These are phyloP conservation scores for Myotis findleyi DNA, from an alignment of 2,797 vertebrate species.

Conservation along the genomic window DNA sequence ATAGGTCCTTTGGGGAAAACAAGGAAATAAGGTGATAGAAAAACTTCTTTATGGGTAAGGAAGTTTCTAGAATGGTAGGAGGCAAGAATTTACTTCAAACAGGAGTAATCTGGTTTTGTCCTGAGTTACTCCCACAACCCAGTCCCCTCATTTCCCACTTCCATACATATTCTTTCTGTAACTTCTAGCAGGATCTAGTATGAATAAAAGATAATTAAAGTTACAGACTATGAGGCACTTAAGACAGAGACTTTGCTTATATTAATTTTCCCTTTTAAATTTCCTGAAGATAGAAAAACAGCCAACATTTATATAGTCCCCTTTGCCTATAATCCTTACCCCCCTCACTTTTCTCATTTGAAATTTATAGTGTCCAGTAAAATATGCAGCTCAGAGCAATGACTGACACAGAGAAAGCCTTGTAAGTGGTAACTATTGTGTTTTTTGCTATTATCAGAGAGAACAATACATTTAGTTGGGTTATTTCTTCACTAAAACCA, in stretches of 20 bases:
- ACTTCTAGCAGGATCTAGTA: not conserved
- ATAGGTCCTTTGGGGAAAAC: not conserved
- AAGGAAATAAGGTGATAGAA: not conserved
- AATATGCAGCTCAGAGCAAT: conserved; percentile 13
- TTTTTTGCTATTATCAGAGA: not conserved
- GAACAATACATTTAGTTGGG: not conserved
- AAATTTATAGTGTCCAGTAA: not conserved
- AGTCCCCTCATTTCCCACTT: not conserved
- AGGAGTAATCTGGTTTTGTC: not conserved
- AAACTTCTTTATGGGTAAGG: not conserved
- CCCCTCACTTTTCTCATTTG: not conserved
- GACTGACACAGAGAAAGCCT: not conserved
- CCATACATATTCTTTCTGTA: not conserved
- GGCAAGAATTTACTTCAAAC: not conserved
- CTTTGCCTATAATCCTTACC: not conserved
- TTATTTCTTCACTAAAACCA: conserved; percentile 51
- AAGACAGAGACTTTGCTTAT: not conserved
- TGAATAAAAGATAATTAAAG: conserved; percentile 42
- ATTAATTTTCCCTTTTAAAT: conserved; percentile 21
- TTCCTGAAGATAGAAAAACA: not conserved
- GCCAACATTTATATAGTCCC: not conserved
- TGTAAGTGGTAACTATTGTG: not conserved
- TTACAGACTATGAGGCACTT: not conserved
- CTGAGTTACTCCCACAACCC: not conserved
- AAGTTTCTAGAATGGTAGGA: not conserved